Base-by-base conservation (phyloP, 2,888 invertebrate species). In the Empis stercorea region DNA sequence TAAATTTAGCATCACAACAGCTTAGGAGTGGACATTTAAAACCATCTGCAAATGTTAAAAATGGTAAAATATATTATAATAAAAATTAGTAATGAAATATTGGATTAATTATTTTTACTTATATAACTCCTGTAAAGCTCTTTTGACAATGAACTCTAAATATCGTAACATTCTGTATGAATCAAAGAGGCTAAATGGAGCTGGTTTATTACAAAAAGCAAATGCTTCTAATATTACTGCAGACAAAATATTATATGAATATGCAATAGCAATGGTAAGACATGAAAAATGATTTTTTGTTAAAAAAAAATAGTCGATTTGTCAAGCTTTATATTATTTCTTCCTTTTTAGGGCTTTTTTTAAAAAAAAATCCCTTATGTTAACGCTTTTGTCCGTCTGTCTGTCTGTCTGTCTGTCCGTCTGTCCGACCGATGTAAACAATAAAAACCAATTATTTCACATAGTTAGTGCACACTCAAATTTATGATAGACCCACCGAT, bases 201-300 rank as follows among this genome's bases (percentile, higher is more conserved):
- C 75, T 41, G 80, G 80, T n/a, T 67, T 82, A 44, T 63, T 81
- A 63, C 80, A 78, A 62, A 85, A 74, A 73, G 84, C 80, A 54
- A 87, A 84, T 50, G 82, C 87, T 50, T 79, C 80, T 48, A 73
- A 74, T 54, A 74, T 78, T 39, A 89, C 91, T 49, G 96, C 96
- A 52, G 97, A 99, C 66, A 88, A 91, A 67, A 87, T 99, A 55
- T 80, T 99, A 51, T 99, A 97, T 71, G 88, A 93, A 65, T 91
- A 99, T 71, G 97, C 99, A 55, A 88, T 99, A 60, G 89, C 96
- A 71, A 85, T 97, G 85, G 94, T 94, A 71, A 71, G 72, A 61
- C 5, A 20, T 20, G 20, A 4, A 20, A 20, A 20, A 20, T 20
- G 20, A 20, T 10, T 42, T 43, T 36, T 20, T 42, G 42, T 6